Base-by-base conservation (phyloP, 2,888 invertebrate genomes). In the Megaustenia siamemsis region DNA sequence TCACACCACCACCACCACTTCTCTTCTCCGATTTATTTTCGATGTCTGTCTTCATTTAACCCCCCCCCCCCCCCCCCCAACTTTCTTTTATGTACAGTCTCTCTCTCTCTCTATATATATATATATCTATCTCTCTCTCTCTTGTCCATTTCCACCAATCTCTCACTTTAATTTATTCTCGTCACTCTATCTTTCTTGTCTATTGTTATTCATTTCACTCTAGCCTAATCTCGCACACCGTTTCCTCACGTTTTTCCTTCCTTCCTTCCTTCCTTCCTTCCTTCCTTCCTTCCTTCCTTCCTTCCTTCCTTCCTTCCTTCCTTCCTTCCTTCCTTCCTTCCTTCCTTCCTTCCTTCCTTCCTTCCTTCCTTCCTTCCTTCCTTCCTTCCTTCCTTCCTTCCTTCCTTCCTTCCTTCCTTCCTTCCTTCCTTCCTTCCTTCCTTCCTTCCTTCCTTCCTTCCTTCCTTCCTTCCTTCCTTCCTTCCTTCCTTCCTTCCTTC, bases 321-420 rank as follows among this genome's bases (percentile, higher is more conserved):
- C 82, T 73, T 73, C 53, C 60, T 73, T 40, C 60, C 73, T 56
- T 73, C 60, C 82, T 60, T 73, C n/a, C 73, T 60, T 69, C 40
- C 38, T 32, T 75, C 32, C 77, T 66, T 49, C 53, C 49, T 49
- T 38, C 49, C 49, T 18, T 66, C 60, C 68, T 66, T 43, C 24
- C 68, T 45, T 40, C 21, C 75, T 28, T 40, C 40, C 43, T 60
- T 35, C 45, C n/a, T n/a, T 53, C 35, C 43, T 2, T 28, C 40
- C 60, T 60, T n/a, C 35, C 38, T 38, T 10, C 43, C 73, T 82
- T 60, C 21, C 63, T 75, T 32, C 40, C 63, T 56, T 28, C 32
- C 63, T 75, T 15, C 28, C 40, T 73, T 35, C 43, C 82, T 60
- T 28, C 43, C 56, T 73, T 8, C 28, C 60, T 71, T 40, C 28